Evolutionary conservation across 2,113 vertebrate species (phyloP).

Genomic region (Boulengerochromis microlepis): DNA sequence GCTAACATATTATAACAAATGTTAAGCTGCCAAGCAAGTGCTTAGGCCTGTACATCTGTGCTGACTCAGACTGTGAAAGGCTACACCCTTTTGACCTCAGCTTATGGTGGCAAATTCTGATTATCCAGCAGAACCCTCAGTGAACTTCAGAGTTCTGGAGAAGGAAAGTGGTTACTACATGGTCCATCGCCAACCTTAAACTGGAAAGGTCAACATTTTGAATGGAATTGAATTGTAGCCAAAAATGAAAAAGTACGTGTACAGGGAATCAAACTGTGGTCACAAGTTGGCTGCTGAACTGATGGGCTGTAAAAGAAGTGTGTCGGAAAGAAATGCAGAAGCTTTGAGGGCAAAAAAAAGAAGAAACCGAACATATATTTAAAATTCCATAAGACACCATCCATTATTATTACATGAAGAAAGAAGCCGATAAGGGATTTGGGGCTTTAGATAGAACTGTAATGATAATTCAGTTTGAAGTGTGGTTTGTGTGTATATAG

Average conservation of each 20-base stretch:
- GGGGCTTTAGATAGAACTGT: not conserved
- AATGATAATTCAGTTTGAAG: conserved; percentile 1
- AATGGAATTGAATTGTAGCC: not conserved
- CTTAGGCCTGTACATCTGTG: not conserved
- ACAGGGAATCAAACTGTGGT: not conserved
- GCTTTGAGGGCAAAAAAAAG: not conserved
- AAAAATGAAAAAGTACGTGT: not conserved
- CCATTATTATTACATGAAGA: conserved; percentile 23
- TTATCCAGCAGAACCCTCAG: not conserved
- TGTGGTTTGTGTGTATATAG: not conserved
- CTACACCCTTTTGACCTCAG: not conserved
- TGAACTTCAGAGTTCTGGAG: not conserved
- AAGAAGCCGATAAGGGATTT: not conserved
- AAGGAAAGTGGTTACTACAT: not conserved
- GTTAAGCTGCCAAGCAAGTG: not conserved
- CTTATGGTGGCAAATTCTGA: not conserved
- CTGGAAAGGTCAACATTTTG: not conserved
- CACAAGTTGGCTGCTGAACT: not conserved
- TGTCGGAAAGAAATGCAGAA: not conserved
- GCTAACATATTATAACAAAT: not conserved
- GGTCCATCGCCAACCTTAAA: not conserved
- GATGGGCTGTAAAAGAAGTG: not conserved
- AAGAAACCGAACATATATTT: not conserved
- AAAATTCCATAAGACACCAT: not conserved
- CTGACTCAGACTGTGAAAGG: not conserved